Evolutionary conservation across 1,140 invertebrate genomes (phyloP).

Genomic region (Sinella curviseta): DNA sequence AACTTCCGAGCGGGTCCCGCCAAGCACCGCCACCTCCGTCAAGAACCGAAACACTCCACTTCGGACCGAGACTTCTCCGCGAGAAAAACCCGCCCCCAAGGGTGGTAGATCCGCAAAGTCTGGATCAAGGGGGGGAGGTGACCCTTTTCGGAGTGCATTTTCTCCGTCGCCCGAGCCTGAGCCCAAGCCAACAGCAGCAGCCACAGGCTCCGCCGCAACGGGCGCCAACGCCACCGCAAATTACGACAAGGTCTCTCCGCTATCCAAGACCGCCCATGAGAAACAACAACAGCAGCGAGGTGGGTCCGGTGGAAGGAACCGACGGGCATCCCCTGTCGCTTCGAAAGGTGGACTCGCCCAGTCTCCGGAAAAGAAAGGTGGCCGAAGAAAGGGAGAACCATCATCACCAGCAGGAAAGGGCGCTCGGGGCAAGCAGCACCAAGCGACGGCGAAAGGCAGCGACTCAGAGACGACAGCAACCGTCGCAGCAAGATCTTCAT

Average conservation of each 20-base stretch:
- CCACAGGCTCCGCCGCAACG: slow-evolving; percentile 25
- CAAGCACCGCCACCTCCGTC: slow-evolving; percentile 52
- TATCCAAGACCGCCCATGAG: background rate
- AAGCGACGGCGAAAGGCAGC: background rate
- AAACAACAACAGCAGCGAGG: background rate
- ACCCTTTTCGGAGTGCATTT: slow-evolving; percentile 33
- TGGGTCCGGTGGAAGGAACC: background rate
- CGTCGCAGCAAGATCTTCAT: background rate
- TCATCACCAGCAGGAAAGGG: slow-evolving; percentile 37
- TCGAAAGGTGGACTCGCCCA: slow-evolving; percentile 5
- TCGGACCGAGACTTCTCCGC: slow-evolving; percentile 70
- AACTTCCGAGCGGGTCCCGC: slow-evolving; percentile 78
- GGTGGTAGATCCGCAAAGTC: slow-evolving; percentile 48
- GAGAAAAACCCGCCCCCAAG: slow-evolving; percentile 67
- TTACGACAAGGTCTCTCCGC: background rate
- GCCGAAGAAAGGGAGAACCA: slow-evolving; percentile 48
- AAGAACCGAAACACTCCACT: slow-evolving; percentile 50
- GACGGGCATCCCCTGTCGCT: background rate
- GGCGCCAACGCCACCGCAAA: background rate
- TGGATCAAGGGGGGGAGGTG: slow-evolving; percentile 44
- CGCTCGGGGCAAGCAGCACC: background rate
- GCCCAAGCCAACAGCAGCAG: slow-evolving; percentile 1
- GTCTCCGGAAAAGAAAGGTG: slow-evolving; percentile 40
- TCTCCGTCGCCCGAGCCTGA: slow-evolving; percentile 30
- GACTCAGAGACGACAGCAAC: no score